Conservation (phyloP, 1,140 invertebrate genomes). For the Drosophila ironensis region DNA sequence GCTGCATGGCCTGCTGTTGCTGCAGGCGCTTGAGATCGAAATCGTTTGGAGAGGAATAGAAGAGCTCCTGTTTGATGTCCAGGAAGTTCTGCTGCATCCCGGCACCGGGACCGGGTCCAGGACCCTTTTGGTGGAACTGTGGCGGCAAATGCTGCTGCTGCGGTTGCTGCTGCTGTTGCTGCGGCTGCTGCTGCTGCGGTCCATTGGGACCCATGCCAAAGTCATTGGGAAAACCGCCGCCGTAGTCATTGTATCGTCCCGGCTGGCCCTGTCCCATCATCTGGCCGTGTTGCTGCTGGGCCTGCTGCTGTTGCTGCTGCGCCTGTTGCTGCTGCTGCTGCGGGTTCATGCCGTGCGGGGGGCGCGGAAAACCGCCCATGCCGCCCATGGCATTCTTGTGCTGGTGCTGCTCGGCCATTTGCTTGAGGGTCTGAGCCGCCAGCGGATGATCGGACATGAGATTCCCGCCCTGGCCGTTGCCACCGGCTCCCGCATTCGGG, state of each 20-base stretch:
- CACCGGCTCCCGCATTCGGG: slow-evolving; percentile 21
- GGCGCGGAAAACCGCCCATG: slow-evolving; percentile 80
- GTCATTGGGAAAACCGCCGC: slow-evolving; percentile 66
- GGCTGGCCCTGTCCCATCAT: slow-evolving; percentile 50
- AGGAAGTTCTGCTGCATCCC: slow-evolving; percentile 70
- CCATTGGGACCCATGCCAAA: slow-evolving; percentile 60
- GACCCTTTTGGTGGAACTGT: slow-evolving; percentile 77
- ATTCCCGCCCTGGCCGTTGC: slow-evolving; percentile 32
- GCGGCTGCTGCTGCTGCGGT: slow-evolving; percentile 57
- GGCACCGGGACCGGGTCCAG: slow-evolving; percentile 39
- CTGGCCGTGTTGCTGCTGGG: slow-evolving; percentile 56
- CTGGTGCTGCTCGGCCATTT: slow-evolving; percentile 98
- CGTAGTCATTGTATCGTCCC: slow-evolving; percentile 71
- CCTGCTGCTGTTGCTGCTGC: slow-evolving; percentile 61
- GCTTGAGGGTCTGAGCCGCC: slow-evolving; percentile 95
- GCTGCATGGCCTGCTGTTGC: slow-evolving; percentile 77
- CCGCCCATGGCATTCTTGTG: slow-evolving; percentile 88
- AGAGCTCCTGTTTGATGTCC: slow-evolving; percentile 81
- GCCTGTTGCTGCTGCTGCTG: slow-evolving; percentile 48
- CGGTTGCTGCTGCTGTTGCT: slow-evolving; percentile 68
- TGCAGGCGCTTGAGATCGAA: slow-evolving; percentile 82
- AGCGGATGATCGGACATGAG: slow-evolving; percentile 88
- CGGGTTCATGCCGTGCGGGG: slow-evolving; percentile 69
- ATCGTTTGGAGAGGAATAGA: slow-evolving; percentile 80
- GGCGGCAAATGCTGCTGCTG: slow-evolving; percentile 78